These are phyloP conservation scores for Liopterus haemorrhoidalis DNA, from an alignment of 2,888 invertebrate genomes.

Conservation along the genomic window DNA sequence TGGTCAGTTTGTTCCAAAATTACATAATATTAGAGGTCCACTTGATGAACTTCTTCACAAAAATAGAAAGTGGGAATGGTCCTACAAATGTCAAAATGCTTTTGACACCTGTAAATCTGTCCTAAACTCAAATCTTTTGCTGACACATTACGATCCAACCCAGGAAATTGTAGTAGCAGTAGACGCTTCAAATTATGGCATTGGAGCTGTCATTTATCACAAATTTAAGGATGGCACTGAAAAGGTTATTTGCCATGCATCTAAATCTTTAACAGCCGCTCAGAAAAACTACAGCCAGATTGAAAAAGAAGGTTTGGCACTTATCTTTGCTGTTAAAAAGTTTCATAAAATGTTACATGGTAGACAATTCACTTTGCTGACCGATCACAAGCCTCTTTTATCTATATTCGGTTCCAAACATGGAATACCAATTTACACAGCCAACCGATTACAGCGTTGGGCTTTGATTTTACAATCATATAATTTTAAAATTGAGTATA, in stretches of 20 bases:
- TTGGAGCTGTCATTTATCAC: neutral
- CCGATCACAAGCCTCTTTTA: no score
- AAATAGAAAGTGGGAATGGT: neutral
- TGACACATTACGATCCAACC: neutral
- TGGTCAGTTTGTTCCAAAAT: neutral
- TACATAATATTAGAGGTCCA: neutral
- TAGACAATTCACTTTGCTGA: no score
- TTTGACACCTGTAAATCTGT: neutral
- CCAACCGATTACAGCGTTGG: no score
- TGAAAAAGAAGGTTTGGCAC: conserved; percentile 39
- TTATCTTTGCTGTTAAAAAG: no score
- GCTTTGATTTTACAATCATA: no score
- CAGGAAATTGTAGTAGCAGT: neutral
- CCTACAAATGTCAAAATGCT: neutral
- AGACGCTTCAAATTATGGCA: neutral
- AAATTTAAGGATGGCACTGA: neutral
- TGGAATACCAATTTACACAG: no score
- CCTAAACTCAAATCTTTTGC: neutral
- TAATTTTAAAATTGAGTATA: no score
- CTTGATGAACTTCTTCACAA: neutral
- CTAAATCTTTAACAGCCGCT: conserved; percentile 34
- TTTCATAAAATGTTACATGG: no score
- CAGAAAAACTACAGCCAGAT: conserved; percentile 39
- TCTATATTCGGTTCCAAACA: no score
- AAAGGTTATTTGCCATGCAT: conserved; percentile 28